phyloP scores from a whole-genome alignment of 2,113 vertebrate genomes.

The Rhodinocichla rosea region DNA sequence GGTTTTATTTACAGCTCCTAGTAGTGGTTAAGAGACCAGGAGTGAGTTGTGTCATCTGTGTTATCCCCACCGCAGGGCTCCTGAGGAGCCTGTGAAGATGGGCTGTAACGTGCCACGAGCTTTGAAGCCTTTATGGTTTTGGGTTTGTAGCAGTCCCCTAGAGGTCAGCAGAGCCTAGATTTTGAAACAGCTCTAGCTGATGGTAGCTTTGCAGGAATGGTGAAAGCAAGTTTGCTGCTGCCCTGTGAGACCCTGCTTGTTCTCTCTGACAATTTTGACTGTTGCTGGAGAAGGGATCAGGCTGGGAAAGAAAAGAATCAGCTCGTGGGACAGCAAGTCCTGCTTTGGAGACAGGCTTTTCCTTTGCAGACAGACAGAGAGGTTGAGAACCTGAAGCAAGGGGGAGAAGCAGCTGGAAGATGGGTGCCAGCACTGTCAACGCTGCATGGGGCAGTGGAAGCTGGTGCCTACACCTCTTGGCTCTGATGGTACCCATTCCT shows the following conservation, averaged over 20 bases:
- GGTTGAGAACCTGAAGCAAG: background rate
- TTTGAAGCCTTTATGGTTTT: background rate
- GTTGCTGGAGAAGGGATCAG: background rate
- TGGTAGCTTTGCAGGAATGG: background rate
- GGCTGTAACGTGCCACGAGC: background rate
- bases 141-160: slow-evolving; percentile 66
- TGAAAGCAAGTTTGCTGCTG: background rate
- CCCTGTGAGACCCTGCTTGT: background rate
- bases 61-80: background rate
- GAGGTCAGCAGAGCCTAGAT: slow-evolving; percentile 68
- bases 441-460: background rate
- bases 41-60: background rate
- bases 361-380: background rate
- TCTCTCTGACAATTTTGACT: background rate
- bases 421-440: background rate
- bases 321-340: background rate
- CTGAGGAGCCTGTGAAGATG: background rate
- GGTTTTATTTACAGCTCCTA: background rate
- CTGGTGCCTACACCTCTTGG: background rate
- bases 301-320: background rate
- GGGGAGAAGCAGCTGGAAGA: background rate
- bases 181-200: background rate
- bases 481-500: accelerated
- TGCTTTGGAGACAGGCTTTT: background rate
- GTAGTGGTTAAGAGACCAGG: background rate